A percentile compares a stretch with the other conserved stretches of the same genome.
Conservation (phyloP, 2,888 invertebrate genomes). For the Ectropis crepuscularia region DNA sequence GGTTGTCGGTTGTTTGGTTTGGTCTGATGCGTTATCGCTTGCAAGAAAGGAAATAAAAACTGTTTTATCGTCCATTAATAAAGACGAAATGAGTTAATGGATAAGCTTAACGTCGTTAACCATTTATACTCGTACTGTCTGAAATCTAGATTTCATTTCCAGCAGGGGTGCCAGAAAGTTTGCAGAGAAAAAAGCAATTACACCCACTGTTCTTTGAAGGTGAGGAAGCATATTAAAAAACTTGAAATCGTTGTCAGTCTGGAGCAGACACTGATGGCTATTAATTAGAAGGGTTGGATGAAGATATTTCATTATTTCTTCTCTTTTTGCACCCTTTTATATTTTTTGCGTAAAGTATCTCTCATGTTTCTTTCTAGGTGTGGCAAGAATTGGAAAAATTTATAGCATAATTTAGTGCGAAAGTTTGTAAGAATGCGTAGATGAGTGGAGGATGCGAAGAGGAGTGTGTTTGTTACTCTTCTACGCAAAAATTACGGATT, state of each 20-base stretch:
- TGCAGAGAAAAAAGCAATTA: constrained; percentile 79
- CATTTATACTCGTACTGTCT: constrained; percentile 52
- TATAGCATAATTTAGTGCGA: neutral
- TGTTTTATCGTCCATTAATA: too few species aligned
- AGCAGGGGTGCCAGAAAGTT: constrained; percentile 55
- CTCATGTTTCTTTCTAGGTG: constrained; percentile 11
- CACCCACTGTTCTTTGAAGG: constrained; percentile 78
- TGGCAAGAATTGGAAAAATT: neutral
- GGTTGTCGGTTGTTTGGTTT: too few species aligned
- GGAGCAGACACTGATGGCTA: constrained; percentile 83
- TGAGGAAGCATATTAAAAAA: constrained; percentile 84
- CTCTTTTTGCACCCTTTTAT: constrained; percentile 53
- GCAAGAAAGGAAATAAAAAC: too few species aligned
- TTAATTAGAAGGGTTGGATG: constrained; percentile 84
- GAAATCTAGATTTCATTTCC: constrained; percentile 15
- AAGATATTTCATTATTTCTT: constrained; percentile 81
- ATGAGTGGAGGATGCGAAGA: too few species aligned
- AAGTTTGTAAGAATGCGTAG: too few species aligned
- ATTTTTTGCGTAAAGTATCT: constrained; percentile 27
- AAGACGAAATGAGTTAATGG: too few species aligned
- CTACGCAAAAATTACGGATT: too few species aligned
- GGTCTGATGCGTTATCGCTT: too few species aligned
- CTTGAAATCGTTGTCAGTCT: constrained; percentile 80
- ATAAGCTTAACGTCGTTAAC: too few species aligned
- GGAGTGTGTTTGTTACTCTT: too few species aligned